Evolutionary conservation across 2,797 vertebrate genomes (phyloP), one percentile per base, ranked within the genome.

Genomic region (Pipistrellus pipistrellus): DNA sequence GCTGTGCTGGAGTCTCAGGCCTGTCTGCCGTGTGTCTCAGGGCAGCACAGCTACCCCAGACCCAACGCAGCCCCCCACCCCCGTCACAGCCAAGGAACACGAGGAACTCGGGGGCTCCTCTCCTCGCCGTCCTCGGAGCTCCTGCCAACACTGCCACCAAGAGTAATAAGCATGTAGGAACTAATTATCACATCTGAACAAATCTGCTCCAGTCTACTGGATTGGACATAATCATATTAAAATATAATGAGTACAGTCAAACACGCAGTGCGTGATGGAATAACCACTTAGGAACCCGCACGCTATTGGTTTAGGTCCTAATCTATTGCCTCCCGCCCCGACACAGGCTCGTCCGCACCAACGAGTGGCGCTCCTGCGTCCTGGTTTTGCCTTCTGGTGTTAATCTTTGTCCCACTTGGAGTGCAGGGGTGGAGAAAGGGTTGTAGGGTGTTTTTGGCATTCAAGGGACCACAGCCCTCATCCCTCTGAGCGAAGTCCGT

Each of bases 191-290:
- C 88, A 92, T 96, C 92, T 87, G 96, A 93, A 96, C 84, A 38
- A 94, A 95, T 96, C 95, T 71, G 92, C 85, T 90, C 94, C 95
- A 72, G 95, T 84, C 94, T 95, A 87, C 86, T 95, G 85, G 94
- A 81, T 95, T 94, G 96, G 72, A 92, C 68, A 88, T 87, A 89
- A 96, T 96, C 92, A 90, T 92, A 96, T 96, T 97, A 97, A 95
- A 97, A 93, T 93, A 83, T 91, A 96, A 97, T 96, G 97, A 96
- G 95, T 90, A 93, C 95, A 88, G 92, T 91, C 78, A 88, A 77
- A 84, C 27, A 55, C 77, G 95, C 93, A 86, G 30, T 55, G 85
- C 64, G 55, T 80, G 93, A 66, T 87, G 83, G 88, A 88, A 64
- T 41, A 78, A 69, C 59, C 81, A 41, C 89, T 92, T 30, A 48